Evolutionary conservation across 2,113 vertebrate genomes (phyloP).

Genomic region (Capreolus pygargus): DNA sequence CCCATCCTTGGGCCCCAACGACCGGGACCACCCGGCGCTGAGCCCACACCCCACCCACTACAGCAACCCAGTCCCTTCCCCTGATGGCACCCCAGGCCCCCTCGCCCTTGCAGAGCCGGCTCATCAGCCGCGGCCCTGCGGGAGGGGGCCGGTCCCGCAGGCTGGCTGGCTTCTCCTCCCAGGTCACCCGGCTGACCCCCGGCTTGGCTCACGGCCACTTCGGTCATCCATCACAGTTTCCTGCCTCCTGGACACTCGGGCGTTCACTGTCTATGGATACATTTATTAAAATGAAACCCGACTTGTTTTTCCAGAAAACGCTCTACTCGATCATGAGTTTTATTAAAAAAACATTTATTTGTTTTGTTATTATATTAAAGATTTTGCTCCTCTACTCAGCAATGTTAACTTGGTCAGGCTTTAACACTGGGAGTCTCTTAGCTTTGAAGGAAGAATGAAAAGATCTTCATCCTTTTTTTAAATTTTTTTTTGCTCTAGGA

Average conservation of each 20-base stretch:
- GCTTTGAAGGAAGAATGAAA: not conserved
- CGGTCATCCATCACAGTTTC: rapidly evolving
- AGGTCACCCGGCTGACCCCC: not conserved
- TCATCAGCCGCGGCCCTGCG: not conserved
- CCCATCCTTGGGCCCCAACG: rapidly evolving
- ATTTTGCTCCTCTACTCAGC: not conserved
- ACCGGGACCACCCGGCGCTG: rapidly evolving
- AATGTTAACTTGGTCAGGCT: too few relatives aligned
- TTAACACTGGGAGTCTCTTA: rapidly evolving
- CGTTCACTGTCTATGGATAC: rapidly evolving
- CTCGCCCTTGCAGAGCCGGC: rapidly evolving
- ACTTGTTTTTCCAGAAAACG: not conserved
- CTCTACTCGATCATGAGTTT: not conserved
- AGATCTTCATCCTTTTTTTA: rapidly evolving
- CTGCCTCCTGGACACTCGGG: rapidly evolving
- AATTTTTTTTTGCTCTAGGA: too few relatives aligned
- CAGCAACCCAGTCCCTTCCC: not conserved
- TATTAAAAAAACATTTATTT: not conserved
- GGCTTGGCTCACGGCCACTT: not conserved
- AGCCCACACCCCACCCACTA: rapidly evolving
- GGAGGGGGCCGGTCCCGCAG: rapidly evolving
- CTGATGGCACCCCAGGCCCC: not conserved
- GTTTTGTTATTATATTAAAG: not conserved
- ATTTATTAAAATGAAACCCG: not conserved
- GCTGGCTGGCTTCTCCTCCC: not conserved